These are phyloP conservation scores for Dimorphilus gyrociliatus DNA, from an alignment of 2,888 invertebrate genomes.

Conservation along the genomic window DNA sequence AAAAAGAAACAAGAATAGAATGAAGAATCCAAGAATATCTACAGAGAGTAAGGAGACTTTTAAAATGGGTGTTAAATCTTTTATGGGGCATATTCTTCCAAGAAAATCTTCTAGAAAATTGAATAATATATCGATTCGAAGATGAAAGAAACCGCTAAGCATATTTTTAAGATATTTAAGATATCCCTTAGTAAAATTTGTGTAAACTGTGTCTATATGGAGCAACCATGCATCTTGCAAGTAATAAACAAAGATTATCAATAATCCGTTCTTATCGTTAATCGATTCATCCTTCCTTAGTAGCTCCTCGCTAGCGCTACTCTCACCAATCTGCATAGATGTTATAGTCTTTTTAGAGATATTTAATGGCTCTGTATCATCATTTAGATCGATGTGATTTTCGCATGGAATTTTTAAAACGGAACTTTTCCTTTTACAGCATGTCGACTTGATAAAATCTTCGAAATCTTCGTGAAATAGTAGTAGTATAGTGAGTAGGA, in stretches of 20 bases:
- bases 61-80: no score
- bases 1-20: no score
- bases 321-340: not conserved
- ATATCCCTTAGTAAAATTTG: no score
- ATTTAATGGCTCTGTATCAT: not conserved
- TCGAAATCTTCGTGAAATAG: conserved; percentile 10
- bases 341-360: not conserved
- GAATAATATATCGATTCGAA: no score
- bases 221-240: conserved; percentile 14
- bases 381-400: conserved; percentile 2
- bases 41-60: no score
- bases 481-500: conserved; percentile 10
- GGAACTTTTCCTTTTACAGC: no score
- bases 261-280: conserved; percentile 6
- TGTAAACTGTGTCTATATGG: conserved; percentile 10
- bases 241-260: conserved; percentile 12
- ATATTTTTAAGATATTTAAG: no score
- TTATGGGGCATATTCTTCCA: no score
- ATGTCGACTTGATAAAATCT: conserved; percentile 10
- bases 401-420: no score
- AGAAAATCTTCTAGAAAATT: no score
- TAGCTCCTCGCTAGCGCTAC: conserved; percentile 1
- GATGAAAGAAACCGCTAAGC: no score
- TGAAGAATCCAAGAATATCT: no score
- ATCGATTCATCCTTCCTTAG: not conserved